phyloP scores from a whole-genome alignment of 2,888 invertebrate genomes.

The Cistogaster globosa region DNA sequence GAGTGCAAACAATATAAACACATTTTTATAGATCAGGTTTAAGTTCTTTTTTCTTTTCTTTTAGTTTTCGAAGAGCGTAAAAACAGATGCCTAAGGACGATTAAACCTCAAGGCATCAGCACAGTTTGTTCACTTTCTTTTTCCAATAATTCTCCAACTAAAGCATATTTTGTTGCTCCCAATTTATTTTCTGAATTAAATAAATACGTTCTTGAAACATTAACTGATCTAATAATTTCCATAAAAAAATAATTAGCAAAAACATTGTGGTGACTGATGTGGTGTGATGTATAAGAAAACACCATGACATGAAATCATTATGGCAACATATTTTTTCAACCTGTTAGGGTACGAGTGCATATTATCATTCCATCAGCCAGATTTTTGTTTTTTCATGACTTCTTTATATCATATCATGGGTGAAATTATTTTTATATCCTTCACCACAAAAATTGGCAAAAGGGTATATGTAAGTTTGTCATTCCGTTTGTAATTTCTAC shows the following conservation, averaged over 20 bases:
- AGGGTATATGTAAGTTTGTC: no score
- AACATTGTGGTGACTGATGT: no score
- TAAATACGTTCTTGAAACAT: conserved; percentile 40
- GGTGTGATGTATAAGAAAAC: not conserved
- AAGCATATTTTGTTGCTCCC: conserved; percentile 12
- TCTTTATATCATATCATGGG: no score
- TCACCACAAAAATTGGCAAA: no score
- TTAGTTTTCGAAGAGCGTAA: not conserved
- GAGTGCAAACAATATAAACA: conserved; percentile 1
- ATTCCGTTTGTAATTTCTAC: no score
- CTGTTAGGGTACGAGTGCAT: not conserved
- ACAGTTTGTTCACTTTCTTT: not conserved
- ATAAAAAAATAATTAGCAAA: not conserved
- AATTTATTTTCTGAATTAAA: conserved; percentile 43
- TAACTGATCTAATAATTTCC: conserved; percentile 43
- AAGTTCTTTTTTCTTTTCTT: not conserved
- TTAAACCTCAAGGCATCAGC: not conserved
- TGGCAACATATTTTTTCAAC: conserved; percentile 22
- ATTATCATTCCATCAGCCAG: not conserved
- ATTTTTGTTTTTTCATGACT: not conserved
- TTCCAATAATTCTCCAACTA: not conserved
- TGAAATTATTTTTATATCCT: not conserved
- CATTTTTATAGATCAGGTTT: no score
- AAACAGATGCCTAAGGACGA: conserved; percentile 4
- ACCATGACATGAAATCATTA: conserved; percentile 45